These are phyloP conservation scores for Mastigias papua DNA, from an alignment of 30 jellyfish, hydroid and myxozoan genomes.

Conservation along the genomic window DNA sequence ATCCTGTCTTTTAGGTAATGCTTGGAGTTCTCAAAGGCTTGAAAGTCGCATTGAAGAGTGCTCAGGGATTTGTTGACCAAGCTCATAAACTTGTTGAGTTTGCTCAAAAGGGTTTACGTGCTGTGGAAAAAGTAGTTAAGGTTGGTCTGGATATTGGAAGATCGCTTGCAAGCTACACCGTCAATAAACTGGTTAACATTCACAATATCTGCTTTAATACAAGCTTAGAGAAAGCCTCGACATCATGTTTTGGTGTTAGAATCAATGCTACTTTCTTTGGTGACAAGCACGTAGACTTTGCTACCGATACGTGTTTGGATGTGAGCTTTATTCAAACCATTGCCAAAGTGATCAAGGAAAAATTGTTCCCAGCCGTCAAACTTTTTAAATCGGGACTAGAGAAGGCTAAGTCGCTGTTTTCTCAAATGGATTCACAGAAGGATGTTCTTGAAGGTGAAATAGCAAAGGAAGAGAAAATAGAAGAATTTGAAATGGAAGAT, in stretches of 20 bases:
- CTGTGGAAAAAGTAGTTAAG: conserved; percentile 66
- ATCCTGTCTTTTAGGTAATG: conserved; percentile 58
- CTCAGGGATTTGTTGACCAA: conserved; percentile 63
- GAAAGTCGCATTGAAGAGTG: conserved; percentile 55
- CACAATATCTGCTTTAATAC: conserved; percentile 89
- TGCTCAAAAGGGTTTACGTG: conserved; percentile 70
- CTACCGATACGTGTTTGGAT: conserved; percentile 79
- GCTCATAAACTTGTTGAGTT: conserved; percentile 49
- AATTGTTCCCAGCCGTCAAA: conserved; percentile 81
- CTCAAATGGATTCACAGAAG: conserved; percentile 42
- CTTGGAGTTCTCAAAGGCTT: conserved; percentile 63
- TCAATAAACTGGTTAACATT: conserved; percentile 56
- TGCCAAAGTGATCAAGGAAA: conserved; percentile 57
- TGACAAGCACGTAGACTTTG: conserved; percentile 53
- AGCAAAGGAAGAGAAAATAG: conserved; percentile 53
- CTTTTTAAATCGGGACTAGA: conserved; percentile 59
- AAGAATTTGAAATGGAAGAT: conserved; percentile 55
- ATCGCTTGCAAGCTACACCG: conserved; percentile 46
- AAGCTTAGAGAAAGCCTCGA: conserved; percentile 77
- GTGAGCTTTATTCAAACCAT: conserved; percentile 68
- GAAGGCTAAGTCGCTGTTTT: conserved; percentile 76
- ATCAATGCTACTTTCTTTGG: conserved; percentile 79
- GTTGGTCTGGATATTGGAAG: conserved; percentile 63
- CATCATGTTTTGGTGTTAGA: conserved; percentile 72
- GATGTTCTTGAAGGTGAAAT: conserved; percentile 70